phyloP scores from a whole-genome alignment of 30 jellyfish, hydroid and myxozoan species.

The Aurelia coerulea region DNA sequence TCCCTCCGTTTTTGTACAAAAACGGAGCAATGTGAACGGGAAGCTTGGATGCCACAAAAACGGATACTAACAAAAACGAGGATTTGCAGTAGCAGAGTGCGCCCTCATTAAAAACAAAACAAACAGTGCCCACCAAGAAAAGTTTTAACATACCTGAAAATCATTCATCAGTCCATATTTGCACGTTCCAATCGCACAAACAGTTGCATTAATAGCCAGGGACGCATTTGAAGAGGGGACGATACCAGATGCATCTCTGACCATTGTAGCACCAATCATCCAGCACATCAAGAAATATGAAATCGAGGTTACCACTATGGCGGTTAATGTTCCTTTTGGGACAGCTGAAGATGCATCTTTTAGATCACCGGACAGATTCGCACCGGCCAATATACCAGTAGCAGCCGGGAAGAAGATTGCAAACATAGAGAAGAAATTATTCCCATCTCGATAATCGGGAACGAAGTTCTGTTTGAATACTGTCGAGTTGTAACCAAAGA shows the following conservation, averaged over 20 bases:
- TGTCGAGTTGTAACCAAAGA: conserved; percentile 46
- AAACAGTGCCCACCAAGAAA: too few species aligned
- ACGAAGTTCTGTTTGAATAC: conserved; percentile 54
- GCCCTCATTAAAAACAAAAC: too few species aligned
- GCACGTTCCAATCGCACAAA: conserved; percentile 56
- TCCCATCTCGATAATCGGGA: conserved; percentile 70
- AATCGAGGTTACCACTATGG: conserved; percentile 64
- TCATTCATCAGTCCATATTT: conserved; percentile 75
- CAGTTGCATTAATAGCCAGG: neutral
- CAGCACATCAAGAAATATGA: conserved; percentile 79
- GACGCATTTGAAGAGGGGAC: conserved; percentile 19
- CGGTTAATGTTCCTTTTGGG: conserved; percentile 81
- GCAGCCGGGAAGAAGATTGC: conserved; percentile 92
- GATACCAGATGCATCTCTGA: conserved; percentile 80
- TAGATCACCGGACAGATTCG: conserved; percentile 90
- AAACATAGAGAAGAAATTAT: conserved; percentile 71
- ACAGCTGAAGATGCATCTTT: conserved; percentile 82
- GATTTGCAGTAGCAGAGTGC: too few species aligned
- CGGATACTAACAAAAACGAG: too few species aligned
- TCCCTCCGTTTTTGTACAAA: too few species aligned
- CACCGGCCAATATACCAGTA: conserved; percentile 91
- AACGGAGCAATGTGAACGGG: too few species aligned
- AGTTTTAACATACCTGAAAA: conserved; percentile 47
- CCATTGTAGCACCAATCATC: conserved; percentile 75
- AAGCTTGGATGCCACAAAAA: too few species aligned